Base-by-base conservation (phyloP, 2,113 vertebrate species). In the Probosciger aterrimus region DNA sequence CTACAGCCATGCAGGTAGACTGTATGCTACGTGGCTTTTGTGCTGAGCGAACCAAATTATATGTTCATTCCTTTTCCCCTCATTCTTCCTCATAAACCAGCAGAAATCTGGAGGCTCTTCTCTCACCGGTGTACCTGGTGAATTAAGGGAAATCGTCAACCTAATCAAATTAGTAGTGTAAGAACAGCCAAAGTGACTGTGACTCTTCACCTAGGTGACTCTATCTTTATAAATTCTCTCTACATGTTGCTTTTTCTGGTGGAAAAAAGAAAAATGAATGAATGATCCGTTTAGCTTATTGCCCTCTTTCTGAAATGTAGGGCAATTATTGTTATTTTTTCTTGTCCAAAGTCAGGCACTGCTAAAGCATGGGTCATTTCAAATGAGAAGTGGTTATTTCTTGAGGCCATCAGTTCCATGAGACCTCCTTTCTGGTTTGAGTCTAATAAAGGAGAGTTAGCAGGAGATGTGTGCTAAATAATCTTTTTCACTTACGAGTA, bases 91-190 rank as follows among this genome's bases (percentile, higher is more conserved):
- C 50, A 53, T 39, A 77, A 95, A 88, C 41, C 23, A 44, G 79
- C 87, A 97, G 79, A 60, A 96, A 91, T 79, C 85, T 92, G 68
- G 74, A 95, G 60, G 50, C 62, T 93, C 50, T 88, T 93, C 77
- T 95, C 52, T 97, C 85, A 84, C 67, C 4, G 4, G 50, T 55
- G 7, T 96, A 96, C 81, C 80, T 96, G 68, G 57, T 90, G 95
- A 96, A 94, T 97, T 97, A 82, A 86, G 39, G 59, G 70, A 76
- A 84, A 83, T 94, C 18, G 82, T 83, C 71, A 97, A 95, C 94
- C 93, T 95, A 67, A 89, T 96, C 59, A 96, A 97, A 97, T 97
- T 87, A 96, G 92, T 88, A 91, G 92, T 69, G 65, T 94, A 70
- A 93, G 88, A 93, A 92, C 82, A 95, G 88, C 39, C 88, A 70